Evolutionary conservation across 1,140 invertebrate species (phyloP).

Genomic region (Zaprionus inermis): DNA sequence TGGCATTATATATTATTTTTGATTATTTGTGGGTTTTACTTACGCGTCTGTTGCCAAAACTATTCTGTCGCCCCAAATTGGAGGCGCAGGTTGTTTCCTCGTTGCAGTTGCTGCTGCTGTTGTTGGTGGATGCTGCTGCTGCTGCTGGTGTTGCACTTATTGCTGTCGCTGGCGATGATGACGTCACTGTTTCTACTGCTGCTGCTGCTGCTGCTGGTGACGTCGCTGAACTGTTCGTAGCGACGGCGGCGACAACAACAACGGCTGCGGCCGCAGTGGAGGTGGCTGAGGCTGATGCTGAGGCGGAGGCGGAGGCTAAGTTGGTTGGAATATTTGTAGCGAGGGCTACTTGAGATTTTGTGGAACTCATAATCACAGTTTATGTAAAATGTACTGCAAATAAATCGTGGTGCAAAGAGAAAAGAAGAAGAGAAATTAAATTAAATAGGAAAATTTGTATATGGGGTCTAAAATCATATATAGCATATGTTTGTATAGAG

Average conservation of each 20-base stretch:
- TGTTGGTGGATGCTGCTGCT: slow-evolving; percentile 34
- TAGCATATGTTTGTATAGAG: neutral
- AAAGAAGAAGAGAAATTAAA: slow-evolving; percentile 2
- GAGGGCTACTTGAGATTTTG: slow-evolving; percentile 84
- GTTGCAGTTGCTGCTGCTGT: slow-evolving; percentile 62
- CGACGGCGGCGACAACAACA: slow-evolving; percentile 74
- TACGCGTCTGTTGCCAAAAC: slow-evolving; percentile 82
- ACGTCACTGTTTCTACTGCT: slow-evolving; percentile 28
- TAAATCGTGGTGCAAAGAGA: neutral
- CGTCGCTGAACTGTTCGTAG: slow-evolving; percentile 56
- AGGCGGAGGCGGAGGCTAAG: slow-evolving; percentile 74
- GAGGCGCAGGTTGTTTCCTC: slow-evolving; percentile 59
- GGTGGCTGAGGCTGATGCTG: slow-evolving; percentile 72
- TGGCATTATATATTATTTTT: neutral
- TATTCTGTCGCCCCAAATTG: slow-evolving; percentile 79
- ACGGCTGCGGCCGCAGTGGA: slow-evolving; percentile 73
- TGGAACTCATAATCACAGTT: slow-evolving; percentile 84
- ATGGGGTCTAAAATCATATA: neutral
- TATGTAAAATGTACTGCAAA: slow-evolving; percentile 79
- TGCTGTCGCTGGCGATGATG: slow-evolving; percentile 35
- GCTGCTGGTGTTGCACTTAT: slow-evolving; percentile 37
- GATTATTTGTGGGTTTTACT: slow-evolving; percentile 46
- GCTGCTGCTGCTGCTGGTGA: slow-evolving; percentile 39
- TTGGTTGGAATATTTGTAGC: slow-evolving; percentile 84
- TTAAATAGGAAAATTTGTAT: slow-evolving; percentile 2